These are phyloP conservation scores for Hyles euphorbiae DNA, from an alignment of 1,140 invertebrate species.

Conservation along the genomic window DNA sequence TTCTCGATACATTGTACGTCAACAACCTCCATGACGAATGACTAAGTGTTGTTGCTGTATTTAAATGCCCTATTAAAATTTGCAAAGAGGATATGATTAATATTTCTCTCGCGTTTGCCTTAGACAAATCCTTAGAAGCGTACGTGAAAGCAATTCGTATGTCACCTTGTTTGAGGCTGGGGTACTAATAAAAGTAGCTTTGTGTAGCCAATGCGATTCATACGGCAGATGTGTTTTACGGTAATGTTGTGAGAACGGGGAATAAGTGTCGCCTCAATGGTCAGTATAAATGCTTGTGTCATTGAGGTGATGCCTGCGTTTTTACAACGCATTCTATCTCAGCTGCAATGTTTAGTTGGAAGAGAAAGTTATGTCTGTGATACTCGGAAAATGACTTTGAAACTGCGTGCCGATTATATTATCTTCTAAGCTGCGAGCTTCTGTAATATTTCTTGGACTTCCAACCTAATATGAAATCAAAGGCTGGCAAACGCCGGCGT, in stretches of 20 bases:
- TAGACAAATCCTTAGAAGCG: slow-evolving; percentile 10
- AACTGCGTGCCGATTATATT: no score
- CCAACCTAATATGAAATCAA: no score
- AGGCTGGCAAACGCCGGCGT: no score
- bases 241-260: slow-evolving; percentile 4
- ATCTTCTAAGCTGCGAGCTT: no score
- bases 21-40: slow-evolving; percentile 21
- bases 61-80: slow-evolving; percentile 21
- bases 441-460: no score
- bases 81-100: slow-evolving; percentile 25
- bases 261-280: slow-evolving; percentile 1
- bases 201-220: background rate
- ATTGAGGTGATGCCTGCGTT: background rate
- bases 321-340: no score
- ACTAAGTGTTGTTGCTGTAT: slow-evolving; percentile 5
- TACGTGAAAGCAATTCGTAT: slow-evolving; percentile 29
- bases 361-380: no score
- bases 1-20: slow-evolving; percentile 24
- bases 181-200: no score
- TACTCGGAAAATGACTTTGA: no score
- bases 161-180: slow-evolving; percentile 9
- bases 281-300: slow-evolving; percentile 5
- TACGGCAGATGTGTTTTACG: slow-evolving; percentile 3
- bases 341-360: no score
- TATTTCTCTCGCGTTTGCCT: slow-evolving; percentile 17